Conservation (phyloP, 2,113 vertebrate species). For the Capreolus pygargus region DNA sequence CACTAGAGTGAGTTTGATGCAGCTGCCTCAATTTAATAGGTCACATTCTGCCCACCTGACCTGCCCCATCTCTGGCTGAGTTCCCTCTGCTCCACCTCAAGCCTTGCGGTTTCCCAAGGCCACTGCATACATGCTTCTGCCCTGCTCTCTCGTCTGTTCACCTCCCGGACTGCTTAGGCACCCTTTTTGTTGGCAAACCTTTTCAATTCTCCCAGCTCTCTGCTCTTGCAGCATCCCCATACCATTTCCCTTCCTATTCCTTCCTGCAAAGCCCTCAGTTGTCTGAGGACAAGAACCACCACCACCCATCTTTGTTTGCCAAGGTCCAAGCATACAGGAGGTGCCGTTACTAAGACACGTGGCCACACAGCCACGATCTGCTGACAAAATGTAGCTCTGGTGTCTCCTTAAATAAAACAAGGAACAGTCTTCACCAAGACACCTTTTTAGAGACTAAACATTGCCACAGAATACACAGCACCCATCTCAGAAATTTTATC, state of each 20-base stretch:
- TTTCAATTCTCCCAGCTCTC: background rate
- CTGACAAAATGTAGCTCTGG: background rate
- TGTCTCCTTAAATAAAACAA: background rate
- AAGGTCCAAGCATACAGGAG: background rate
- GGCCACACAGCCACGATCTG: fast-evolving
- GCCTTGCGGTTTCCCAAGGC: background rate
- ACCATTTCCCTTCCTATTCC: background rate
- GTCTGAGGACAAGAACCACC: background rate
- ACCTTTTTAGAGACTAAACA: background rate
- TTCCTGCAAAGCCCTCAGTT: background rate
- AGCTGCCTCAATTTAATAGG: background rate
- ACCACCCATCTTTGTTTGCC: background rate
- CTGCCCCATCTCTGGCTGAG: background rate
- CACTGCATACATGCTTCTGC: background rate
- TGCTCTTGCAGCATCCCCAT: background rate
- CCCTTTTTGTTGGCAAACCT: background rate
- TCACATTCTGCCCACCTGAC: fast-evolving
- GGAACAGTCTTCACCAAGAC: background rate
- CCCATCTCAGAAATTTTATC: background rate
- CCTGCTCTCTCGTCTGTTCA: background rate
- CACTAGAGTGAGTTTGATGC: fast-evolving
- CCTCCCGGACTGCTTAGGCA: background rate
- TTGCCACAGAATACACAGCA: background rate
- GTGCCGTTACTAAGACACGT: background rate
- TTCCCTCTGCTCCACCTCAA: background rate